Evolutionary conservation across 2,113 vertebrate genomes (phyloP).

Genomic region (Peucedramus taeniatus): DNA sequence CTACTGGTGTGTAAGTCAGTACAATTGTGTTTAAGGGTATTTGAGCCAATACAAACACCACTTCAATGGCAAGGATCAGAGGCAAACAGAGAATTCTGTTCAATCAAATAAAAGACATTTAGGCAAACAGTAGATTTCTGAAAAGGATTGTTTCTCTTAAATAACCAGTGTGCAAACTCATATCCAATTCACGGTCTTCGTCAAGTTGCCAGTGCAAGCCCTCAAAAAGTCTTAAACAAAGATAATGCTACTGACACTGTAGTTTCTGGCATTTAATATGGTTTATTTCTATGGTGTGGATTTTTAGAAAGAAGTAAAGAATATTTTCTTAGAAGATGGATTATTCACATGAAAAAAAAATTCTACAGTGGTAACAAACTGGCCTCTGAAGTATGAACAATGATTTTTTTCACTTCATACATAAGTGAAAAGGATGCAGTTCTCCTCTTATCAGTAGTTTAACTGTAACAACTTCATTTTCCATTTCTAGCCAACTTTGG

Average conservation of each 20-base stretch:
- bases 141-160: background rate
- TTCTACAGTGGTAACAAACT: background rate
- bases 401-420: background rate
- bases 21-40: background rate
- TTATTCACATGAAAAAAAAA: background rate
- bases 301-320: background rate
- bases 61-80: background rate
- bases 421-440: background rate
- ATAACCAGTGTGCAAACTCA: background rate
- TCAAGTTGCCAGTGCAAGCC: background rate
- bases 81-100: constrained; percentile 34
- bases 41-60: constrained; percentile 32
- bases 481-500: background rate
- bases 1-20: background rate
- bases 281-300: background rate
- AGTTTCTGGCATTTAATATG: background rate
- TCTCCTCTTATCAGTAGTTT: background rate
- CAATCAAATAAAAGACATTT: constrained; percentile 1
- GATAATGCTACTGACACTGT: background rate
- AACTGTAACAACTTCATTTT: background rate
- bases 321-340: background rate
- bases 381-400: background rate
- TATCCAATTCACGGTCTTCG: background rate
- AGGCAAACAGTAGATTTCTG: constrained; percentile 26
- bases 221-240: background rate